Conservation (phyloP, 2,113 vertebrate genomes). For the Clarias gariepinus region DNA sequence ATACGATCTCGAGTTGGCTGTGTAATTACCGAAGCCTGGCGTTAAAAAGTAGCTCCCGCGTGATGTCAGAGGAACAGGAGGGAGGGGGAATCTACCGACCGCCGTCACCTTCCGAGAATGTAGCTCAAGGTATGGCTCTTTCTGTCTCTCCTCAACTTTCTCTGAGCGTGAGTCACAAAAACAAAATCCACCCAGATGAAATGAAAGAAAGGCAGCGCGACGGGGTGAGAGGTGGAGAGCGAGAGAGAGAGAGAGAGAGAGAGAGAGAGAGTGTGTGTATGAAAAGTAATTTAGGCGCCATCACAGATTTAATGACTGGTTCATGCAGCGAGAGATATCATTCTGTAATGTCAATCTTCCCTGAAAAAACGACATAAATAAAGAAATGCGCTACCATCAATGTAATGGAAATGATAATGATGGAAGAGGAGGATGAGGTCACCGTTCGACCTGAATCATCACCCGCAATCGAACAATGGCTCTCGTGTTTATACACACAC, state of each 20-base stretch:
- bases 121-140: background rate
- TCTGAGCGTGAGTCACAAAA: slow-evolving; percentile 40
- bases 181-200: slow-evolving; percentile 28
- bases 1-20: background rate
- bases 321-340: background rate
- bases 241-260: background rate
- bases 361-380: background rate
- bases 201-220: slow-evolving; percentile 23
- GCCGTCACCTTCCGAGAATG: background rate
- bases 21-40: background rate
- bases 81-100: background rate
- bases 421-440: background rate
- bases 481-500: background rate
- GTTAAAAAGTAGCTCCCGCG: background rate
- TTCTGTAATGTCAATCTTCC: background rate
- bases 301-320: background rate
- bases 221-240: slow-evolving; percentile 1
- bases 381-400: background rate
- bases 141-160: slow-evolving; percentile 1
- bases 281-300: background rate
- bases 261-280: too few relatives aligned
- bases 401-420: background rate
- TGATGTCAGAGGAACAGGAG: background rate
- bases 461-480: slow-evolving; percentile 6
- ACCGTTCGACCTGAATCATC: background rate